Conservation (phyloP, 2,888 invertebrate genomes). For the Dasypogon diadema region DNA sequence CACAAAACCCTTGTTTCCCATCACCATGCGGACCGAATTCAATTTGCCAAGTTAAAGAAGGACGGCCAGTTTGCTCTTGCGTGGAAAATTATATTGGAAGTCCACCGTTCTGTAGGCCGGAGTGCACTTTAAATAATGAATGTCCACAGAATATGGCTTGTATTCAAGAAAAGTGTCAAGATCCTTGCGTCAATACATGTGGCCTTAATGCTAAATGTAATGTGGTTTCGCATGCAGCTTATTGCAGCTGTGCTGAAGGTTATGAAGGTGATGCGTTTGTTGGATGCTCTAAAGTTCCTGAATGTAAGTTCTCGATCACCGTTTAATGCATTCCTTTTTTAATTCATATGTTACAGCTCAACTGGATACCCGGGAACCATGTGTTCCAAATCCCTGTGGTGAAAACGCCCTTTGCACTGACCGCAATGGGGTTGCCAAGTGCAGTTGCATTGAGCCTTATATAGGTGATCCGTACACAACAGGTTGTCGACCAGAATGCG, state of each 20-base stretch:
- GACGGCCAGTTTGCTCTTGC: conserved; percentile 85
- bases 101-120: conserved; percentile 85
- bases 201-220: conserved; percentile 84
- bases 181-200: conserved; percentile 84
- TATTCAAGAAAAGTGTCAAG: conserved; percentile 82
- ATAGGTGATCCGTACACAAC: conserved; percentile 88
- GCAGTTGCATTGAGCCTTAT: conserved; percentile 89
- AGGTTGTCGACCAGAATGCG: conserved; percentile 88
- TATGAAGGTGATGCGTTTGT: conserved; percentile 88
- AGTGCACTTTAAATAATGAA: conserved; percentile 86
- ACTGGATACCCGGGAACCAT: conserved; percentile 72
- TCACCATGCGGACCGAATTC: conserved; percentile 86
- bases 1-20: conserved; percentile 72
- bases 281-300: conserved; percentile 76
- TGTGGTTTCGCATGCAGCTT: conserved; percentile 83
- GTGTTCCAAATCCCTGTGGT: conserved; percentile 85
- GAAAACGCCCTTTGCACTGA: conserved; percentile 84
- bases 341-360: too few relatives aligned
- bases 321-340: background rate
- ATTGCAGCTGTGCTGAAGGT: conserved; percentile 82
- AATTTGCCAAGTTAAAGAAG: conserved; percentile 83
- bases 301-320: conserved; percentile 62
- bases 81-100: conserved; percentile 82
- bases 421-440: conserved; percentile 77
- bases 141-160: conserved; percentile 84